These are phyloP conservation scores for Temnothorax rugatulus DNA, from an alignment of 2,888 invertebrate genomes.

Conservation along the genomic window DNA sequence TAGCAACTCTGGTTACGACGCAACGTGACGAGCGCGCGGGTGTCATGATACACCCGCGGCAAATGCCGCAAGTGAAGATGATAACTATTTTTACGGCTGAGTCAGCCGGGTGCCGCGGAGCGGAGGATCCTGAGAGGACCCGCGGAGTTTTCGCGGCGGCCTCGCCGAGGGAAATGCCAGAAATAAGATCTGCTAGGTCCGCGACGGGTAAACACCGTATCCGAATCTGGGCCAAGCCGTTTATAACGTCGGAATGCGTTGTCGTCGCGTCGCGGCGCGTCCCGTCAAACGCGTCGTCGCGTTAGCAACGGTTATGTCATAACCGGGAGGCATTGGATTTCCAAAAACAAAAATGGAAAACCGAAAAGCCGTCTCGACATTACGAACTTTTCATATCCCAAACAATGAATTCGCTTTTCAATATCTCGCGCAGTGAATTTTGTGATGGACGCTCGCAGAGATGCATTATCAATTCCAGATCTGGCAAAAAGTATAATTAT, in stretches of 20 bases:
- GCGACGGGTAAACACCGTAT: conserved; percentile 70
- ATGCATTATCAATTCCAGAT: not conserved
- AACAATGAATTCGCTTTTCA: not conserved
- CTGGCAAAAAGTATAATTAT: not conserved
- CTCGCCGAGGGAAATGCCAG: conserved; percentile 76
- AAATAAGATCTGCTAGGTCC: conserved; percentile 77
- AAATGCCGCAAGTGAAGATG: conserved; percentile 40
- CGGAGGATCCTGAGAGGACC: conserved; percentile 45
- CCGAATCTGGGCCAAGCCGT: conserved; percentile 80
- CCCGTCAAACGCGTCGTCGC: conserved; percentile 34
- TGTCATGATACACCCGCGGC: conserved; percentile 27
- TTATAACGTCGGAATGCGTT: conserved; percentile 76
- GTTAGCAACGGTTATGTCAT: conserved; percentile 69
- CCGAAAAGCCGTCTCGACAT: not conserved
- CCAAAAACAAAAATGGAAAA: not conserved
- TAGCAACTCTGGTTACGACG: conserved; percentile 29
- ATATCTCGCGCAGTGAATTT: not conserved
- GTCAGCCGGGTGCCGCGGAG: conserved; percentile 24
- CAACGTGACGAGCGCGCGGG: conserved; percentile 13
- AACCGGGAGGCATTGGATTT: conserved; percentile 31
- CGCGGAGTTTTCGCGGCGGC: conserved; percentile 67
- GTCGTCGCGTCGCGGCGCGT: conserved; percentile 67
- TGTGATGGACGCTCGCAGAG: not conserved
- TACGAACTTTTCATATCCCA: not conserved
- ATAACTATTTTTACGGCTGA: conserved; percentile 51